These are phyloP conservation scores for Bradypus variegatus DNA, from an alignment of 2,797 vertebrate species.

Conservation along the genomic window DNA sequence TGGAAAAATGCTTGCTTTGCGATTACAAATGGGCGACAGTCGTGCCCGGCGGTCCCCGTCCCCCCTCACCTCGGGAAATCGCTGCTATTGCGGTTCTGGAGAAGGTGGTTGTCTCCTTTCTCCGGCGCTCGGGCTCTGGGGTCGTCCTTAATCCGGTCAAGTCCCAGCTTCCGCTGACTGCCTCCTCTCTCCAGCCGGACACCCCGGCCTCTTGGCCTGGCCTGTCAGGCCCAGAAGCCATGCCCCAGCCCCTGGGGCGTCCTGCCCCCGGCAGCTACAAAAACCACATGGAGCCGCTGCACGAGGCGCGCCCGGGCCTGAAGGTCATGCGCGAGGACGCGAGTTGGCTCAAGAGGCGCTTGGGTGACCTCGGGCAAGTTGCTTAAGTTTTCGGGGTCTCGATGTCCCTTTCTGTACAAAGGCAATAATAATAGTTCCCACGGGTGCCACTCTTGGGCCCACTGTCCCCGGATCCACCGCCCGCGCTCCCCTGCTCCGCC, in stretches of 20 bases:
- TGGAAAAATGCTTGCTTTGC: constrained; percentile 66
- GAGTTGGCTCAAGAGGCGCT: too few species aligned
- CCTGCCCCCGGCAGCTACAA: not conserved
- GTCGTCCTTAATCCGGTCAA: not conserved
- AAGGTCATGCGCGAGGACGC: not conserved
- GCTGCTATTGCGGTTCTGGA: constrained; percentile 38
- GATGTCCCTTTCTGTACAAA: not conserved
- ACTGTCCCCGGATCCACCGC: not conserved
- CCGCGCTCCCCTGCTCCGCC: not conserved
- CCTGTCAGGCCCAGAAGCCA: not conserved
- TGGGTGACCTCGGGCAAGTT: not conserved
- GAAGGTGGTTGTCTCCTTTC: constrained; percentile 48
- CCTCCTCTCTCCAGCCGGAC: not conserved
- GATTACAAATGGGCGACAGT: constrained; percentile 57
- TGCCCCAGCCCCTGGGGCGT: not conserved
- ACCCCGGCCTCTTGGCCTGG: not conserved
- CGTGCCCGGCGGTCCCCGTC: not conserved
- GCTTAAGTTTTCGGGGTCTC: not conserved
- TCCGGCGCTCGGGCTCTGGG: not conserved
- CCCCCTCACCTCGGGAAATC: constrained; percentile 52
- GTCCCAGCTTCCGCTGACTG: not conserved
- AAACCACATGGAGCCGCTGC: rapidly evolving
- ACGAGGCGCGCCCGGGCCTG: rapidly evolving
- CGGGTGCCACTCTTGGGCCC: not conserved
- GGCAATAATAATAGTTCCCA: not conserved